Base-by-base conservation (phyloP, 2,888 invertebrate genomes). In the Campoplex capitator region DNA sequence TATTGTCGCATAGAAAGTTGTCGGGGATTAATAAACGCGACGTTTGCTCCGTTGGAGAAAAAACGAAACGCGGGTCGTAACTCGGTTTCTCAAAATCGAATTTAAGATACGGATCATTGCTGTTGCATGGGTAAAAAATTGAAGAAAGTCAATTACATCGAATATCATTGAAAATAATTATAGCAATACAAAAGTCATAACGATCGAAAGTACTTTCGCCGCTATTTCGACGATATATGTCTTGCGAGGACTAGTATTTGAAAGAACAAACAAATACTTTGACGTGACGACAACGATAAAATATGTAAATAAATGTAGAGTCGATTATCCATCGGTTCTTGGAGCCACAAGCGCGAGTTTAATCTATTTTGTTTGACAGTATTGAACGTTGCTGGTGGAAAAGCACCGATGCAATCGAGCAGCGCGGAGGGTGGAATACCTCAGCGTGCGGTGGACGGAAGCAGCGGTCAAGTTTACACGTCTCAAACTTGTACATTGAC, bases 401-500 rank as follows among this genome's bases (percentile, higher is more conserved):
- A 98, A 94, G 98, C 98, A 0, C 98, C 98, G 1, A 98, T 98
- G 98, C 98, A 98, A 94, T 97, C 97, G 7, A 98, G 97, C 84
- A 97, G 97, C 0, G 97, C 97, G 68, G 96, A 96, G 2, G 96
- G 97, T 16, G 98, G 98, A 18, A 97, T 98, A 16, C 98, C 98
- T 0, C 98, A 98, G 94, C 97, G 97, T 89, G 98, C 98, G 7
- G 97, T 98, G 75, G 98, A 98, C 93, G 98, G 98, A 70, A 98
- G 98, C 93, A 98, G 98, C 9, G 97, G 98, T 28, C 96, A 97
- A 56, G 96, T 96, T 93, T 98, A 97, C 95, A 97, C 96, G 91
- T 94, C 97, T 1, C 97, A 98, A 89, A 98, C 98, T 2, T 98
- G 98, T 94, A 98, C 98, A 0, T 96, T 98, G 75, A 98, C 98